Base-by-base conservation (phyloP, 2,888 invertebrate genomes). In the Allophyes oxyacanthae region DNA sequence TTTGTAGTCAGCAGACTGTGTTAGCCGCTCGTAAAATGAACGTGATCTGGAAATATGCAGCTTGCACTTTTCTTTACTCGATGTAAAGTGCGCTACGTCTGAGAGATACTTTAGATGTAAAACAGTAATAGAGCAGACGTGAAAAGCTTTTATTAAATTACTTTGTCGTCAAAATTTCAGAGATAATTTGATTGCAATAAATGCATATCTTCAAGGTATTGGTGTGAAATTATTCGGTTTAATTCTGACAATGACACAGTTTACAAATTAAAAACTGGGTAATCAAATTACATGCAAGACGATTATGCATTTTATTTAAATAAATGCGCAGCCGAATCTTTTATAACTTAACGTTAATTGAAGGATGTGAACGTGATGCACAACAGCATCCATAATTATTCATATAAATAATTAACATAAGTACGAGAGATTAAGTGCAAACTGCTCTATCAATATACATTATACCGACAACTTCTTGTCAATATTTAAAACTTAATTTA, bases 191-290 rank as follows among this genome's bases (percentile, higher is more conserved):
- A 4, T 20, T 20, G 2, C 20, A 20, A 20, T 20, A 3, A 20
- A 20, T 20, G 4, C 20, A 20, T 20, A 20, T 20, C 4, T 20
- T 20, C 41, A 48, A 53, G 38, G 53, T 40, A 41, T 44, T 7
- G 15, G 44, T 30, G 25, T 8, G 15, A 37, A 55, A 44, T 60
- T 41, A 42, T 53, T 53, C 10, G 55, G 44, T 51, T 38, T 28
- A 44, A 54, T 57, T 52, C 32, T 43, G 56, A n/a, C 51, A 69
- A 61, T 72, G 70, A 61, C 61, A 59, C 53, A 25, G 32, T 51
- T 56, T 55, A 20, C 36, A 9, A 46, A 55, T 50, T 46, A 28
- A 36, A 13, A 51, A 43, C 14, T 9, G 36, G 14, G 36, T 30
- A 14, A 28, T 14, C n/a, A 30, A 63, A 40, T 48, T 44, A 36